Base-by-base conservation (phyloP, 2,888 invertebrate species). In the Brenthis ino region DNA sequence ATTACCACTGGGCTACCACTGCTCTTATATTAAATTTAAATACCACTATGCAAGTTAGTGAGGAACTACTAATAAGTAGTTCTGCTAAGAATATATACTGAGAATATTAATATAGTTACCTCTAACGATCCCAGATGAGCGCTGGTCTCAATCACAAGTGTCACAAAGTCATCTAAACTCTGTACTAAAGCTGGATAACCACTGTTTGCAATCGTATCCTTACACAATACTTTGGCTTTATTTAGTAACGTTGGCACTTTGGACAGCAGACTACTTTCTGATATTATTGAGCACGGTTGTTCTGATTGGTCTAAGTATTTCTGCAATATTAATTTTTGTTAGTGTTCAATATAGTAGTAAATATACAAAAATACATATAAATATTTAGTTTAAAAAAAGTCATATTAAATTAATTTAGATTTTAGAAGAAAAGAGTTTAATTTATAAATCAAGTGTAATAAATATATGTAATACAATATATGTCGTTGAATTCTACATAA, bases 101-200 rank as follows among this genome's bases (percentile, higher is more conserved):
- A 33, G 6, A 33, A 6, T 33, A 37, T 37, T 6, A 37, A 8
- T 2, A 8, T 11, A 11, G 11, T 82, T 82, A 95, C 94, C 83
- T 96, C 95, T 73, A 95, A 85, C 55, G 94, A 91, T 66, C 95
- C 94, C 65, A 98, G 89, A 81, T 96, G 95, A 24, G 94, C 93
- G 77, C 95, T 95, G 0, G 94, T 95, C 76, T 95, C 95, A 68
- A 96, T 94, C 64, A 96, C 94, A 33, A 94, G 92, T 0, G 93
- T 94, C 2, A 96, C 93, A 67, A 96, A 94, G 64, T 94, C 93
- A 75, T 97, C 96, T 61, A 97, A 81, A 0, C 91, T 93, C 67
- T 94, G 93, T 12, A 96, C 94, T 24, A 95, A 83, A 5, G 89
- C 84, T 0, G 95, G 94, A 79, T 96, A 96, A 0, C 91, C 84